Evolutionary conservation across 2,113 vertebrate species (phyloP).

Genomic region (Perca fluviatilis): DNA sequence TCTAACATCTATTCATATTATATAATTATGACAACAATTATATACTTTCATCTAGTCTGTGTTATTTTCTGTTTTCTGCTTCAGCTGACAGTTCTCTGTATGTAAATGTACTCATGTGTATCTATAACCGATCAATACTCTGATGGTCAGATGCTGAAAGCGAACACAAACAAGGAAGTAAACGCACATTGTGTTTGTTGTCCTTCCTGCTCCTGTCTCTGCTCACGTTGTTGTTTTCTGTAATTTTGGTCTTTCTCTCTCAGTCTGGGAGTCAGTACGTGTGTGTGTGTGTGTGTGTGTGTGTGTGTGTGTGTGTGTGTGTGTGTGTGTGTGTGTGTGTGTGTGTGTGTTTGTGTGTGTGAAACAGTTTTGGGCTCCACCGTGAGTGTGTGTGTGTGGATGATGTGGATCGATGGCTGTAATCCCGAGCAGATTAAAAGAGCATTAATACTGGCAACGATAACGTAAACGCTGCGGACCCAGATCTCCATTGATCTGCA

Average conservation of each 20-base stretch:
- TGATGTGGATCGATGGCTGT: conserved; percentile 78
- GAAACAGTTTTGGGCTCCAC: conserved; percentile 47
- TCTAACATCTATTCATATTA: no score
- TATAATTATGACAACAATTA: no score
- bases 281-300: background rate
- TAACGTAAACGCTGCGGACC: conserved; percentile 79
- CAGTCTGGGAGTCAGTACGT: background rate
- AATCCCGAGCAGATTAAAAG: conserved; percentile 83
- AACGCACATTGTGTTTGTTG: conserved; percentile 46
- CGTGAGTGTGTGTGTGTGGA: conserved; percentile 37
- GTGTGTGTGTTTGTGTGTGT: conserved; percentile 3
- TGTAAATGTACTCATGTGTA: conserved; percentile 59
- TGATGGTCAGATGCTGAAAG: conserved; percentile 48
- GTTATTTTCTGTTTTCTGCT: background rate
- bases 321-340: conserved; percentile 12
- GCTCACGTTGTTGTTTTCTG: conserved; percentile 29
- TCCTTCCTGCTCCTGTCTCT: conserved; percentile 32
- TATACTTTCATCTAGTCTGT: background rate
- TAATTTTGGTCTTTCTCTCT: conserved; percentile 4
- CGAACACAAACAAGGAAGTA: conserved; percentile 50
- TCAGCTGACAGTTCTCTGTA: conserved; percentile 17
- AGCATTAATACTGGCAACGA: conserved; percentile 82
- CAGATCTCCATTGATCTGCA: conserved; percentile 79
- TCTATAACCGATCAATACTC: conserved; percentile 58
- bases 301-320: conserved; percentile 21